These are phyloP conservation scores for Notospermus geniculatus DNA, from an alignment of 1,140 invertebrate genomes.

Conservation along the genomic window DNA sequence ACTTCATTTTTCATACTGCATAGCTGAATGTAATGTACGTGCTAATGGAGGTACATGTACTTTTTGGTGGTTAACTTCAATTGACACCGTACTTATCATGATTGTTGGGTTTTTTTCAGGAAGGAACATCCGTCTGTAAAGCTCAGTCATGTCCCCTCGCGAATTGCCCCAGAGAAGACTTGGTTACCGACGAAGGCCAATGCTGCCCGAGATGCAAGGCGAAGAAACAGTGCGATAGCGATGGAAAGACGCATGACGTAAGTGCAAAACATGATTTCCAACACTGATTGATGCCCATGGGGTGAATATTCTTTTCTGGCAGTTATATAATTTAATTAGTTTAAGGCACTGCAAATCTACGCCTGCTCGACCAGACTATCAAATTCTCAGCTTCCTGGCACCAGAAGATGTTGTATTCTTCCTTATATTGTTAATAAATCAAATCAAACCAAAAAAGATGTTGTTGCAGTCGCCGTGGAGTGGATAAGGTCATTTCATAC, in stretches of 20 bases:
- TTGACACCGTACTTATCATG: too few species aligned
- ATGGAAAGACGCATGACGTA: conserved; percentile 45
- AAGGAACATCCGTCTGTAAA: conserved; percentile 45
- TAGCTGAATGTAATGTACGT: too few species aligned
- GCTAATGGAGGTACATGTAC: too few species aligned
- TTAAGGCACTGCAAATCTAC: not conserved
- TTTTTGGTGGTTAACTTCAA: too few species aligned
- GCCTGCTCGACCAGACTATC: not conserved
- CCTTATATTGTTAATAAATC: too few species aligned
- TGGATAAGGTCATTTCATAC: too few species aligned
- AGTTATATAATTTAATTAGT: not conserved
- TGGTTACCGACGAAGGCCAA: conserved; percentile 20
- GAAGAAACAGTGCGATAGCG: conserved; percentile 39
- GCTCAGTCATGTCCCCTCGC: conserved; percentile 43
- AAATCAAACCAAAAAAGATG: too few species aligned
- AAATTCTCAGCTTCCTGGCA: not conserved
- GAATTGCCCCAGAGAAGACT: conserved; percentile 52
- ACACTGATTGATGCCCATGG: too few species aligned
- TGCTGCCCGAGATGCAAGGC: conserved; percentile 43
- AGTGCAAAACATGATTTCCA: conserved; percentile 8
- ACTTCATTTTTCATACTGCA: too few species aligned
- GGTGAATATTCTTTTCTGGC: too few species aligned
- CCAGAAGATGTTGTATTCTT: too few species aligned
- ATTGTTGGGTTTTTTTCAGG: conserved; percentile 26
- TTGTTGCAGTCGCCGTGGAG: too few species aligned